Conservation (phyloP, 2,113 vertebrate genomes). For the Sinocyclocheilus maitianheensis region DNA sequence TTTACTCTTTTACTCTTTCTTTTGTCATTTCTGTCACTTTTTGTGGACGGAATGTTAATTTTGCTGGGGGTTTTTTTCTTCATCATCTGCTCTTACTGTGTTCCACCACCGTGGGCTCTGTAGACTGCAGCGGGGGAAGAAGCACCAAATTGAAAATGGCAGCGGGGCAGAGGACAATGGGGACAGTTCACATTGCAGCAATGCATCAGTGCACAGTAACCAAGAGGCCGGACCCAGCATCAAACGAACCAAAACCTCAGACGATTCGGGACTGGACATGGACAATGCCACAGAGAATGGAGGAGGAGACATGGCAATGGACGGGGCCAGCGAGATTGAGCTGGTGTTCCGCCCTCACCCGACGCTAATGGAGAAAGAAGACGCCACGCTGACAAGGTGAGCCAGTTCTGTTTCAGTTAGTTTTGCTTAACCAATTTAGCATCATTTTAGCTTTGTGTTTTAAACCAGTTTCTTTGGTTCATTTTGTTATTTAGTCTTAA, state of each 20-base stretch:
- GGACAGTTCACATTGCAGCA: slow-evolving; percentile 97
- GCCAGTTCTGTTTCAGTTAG: neutral
- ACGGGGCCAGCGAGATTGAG: slow-evolving; percentile 94
- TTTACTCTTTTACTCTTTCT: neutral
- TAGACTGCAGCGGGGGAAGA: slow-evolving; percentile 95
- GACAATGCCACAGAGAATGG: slow-evolving; percentile 89
- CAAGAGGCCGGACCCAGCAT: slow-evolving; percentile 97
- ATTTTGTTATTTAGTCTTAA: neutral
- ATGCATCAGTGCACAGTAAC: slow-evolving; percentile 96
- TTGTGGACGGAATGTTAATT: neutral
- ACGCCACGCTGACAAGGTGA: slow-evolving; percentile 90
- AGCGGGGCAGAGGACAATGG: slow-evolving; percentile 97
- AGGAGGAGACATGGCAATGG: slow-evolving; percentile 86
- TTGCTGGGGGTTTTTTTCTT: neutral
- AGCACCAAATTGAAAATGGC: slow-evolving; percentile 94
- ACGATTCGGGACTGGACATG: slow-evolving; percentile 95
- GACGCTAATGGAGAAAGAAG: slow-evolving; percentile 97
- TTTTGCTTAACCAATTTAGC: neutral
- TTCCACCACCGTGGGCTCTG: neutral
- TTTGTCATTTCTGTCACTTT: neutral
- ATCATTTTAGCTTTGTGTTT: neutral
- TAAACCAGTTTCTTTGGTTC: neutral
- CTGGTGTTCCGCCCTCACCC: slow-evolving; percentile 96
- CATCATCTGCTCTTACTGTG: neutral
- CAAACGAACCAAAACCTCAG: slow-evolving; percentile 96